Percentiles rank a stretch among this genome's conserved stretches.
Conservation (phyloP, 2,797 vertebrate genomes). For the Urosaurus nigricauda region DNA sequence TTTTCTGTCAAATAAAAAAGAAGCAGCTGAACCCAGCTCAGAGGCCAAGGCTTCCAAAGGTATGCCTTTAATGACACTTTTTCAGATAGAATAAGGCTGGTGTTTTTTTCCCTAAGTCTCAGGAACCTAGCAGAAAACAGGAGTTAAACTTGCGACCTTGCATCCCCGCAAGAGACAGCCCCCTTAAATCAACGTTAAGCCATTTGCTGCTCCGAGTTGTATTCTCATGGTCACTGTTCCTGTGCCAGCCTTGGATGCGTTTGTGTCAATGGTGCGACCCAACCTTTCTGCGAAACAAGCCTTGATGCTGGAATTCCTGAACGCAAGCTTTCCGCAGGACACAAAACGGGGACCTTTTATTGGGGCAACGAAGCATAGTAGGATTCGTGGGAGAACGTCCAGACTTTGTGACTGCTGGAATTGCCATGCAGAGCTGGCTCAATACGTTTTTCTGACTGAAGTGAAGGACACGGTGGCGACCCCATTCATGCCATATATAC, state of each 20-base stretch:
- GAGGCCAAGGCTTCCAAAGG: neutral
- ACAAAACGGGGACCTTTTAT: neutral
- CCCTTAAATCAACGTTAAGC: constrained; percentile 36
- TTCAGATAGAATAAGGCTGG: constrained; percentile 20
- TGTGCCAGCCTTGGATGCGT: neutral
- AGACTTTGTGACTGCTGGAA: neutral
- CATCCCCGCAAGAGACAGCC: neutral
- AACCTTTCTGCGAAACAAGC: neutral
- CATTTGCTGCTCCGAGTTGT: neutral
- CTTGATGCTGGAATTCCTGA: neutral
- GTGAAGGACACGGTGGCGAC: neutral
- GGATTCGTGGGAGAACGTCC: neutral
- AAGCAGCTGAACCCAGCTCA: no score
- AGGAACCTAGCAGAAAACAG: constrained; percentile 36
- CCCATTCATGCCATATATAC: neutral
- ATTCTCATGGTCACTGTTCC: neutral
- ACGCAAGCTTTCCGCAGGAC: neutral
- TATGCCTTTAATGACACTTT: constrained; percentile 14
- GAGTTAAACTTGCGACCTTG: constrained; percentile 54
- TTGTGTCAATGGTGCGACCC: neutral
- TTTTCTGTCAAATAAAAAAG: neutral
- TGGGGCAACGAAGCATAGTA: fast-evolving
- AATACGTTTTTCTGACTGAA: neutral
- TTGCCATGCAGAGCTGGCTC: neutral
- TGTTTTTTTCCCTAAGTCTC: neutral